Evolutionary conservation across 2,797 vertebrate species (phyloP).

Genomic region (Pogoniulus pusillus): DNA sequence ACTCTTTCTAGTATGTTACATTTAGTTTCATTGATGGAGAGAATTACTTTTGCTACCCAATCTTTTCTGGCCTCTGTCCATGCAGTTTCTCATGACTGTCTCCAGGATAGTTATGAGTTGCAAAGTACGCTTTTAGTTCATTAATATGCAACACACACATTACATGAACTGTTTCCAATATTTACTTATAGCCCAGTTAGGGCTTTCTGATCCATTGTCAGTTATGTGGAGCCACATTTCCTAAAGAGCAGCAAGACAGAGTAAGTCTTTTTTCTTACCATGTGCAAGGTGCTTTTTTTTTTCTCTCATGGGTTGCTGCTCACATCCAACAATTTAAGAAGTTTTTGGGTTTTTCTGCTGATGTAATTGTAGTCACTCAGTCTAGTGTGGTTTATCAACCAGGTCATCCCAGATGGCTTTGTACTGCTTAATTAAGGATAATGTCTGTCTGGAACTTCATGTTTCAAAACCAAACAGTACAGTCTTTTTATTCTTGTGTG

Average conservation of each 20-base stretch:
- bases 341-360: background rate
- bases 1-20: background rate
- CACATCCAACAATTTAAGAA: background rate
- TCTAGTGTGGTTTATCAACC: background rate
- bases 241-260: background rate
- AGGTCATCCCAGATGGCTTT: background rate
- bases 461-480: background rate
- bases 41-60: background rate
- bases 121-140: background rate
- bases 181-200: background rate
- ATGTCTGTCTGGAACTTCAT: background rate
- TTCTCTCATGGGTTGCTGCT: background rate
- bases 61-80: background rate
- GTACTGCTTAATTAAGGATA: conserved; percentile 22
- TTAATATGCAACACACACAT: background rate
- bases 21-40: background rate
- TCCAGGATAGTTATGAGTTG: background rate
- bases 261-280: background rate
- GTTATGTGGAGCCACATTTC: background rate
- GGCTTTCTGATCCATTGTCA: background rate
- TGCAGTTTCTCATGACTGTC: background rate
- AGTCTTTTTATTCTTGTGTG: background rate
- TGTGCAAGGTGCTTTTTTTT: background rate
- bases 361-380: background rate
- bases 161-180: background rate